Percentiles rank a stretch among this genome's conserved stretches.
Conservation (phyloP, 1,140 invertebrate genomes). For the Brachionus rotundiformis region DNA sequence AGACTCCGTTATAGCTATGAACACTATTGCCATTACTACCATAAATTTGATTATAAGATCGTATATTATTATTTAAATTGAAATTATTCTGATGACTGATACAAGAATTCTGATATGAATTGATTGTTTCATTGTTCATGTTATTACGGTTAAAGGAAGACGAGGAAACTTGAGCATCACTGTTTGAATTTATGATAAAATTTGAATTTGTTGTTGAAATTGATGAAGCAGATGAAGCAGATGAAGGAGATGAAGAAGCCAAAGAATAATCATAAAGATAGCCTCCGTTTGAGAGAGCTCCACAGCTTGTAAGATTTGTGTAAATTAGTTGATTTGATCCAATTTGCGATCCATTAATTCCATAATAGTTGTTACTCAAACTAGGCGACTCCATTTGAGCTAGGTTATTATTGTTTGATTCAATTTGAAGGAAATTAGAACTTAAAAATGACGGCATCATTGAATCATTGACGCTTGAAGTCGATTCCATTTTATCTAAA, state of each 20-base stretch:
- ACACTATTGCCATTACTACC: neutral
- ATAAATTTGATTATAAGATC: neutral
- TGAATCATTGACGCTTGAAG: slow-evolving; percentile 18
- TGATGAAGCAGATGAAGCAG: slow-evolving; percentile 9
- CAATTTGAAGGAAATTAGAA: slow-evolving; percentile 43
- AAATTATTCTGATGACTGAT: neutral
- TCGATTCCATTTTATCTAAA: slow-evolving; percentile 32
- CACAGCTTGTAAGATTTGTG: neutral
- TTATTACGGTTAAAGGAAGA: neutral
- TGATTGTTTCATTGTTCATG: neutral
- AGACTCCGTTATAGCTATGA: neutral
- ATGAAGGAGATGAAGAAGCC: slow-evolving; percentile 15
- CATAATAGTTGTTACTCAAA: neutral
- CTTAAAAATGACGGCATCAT: slow-evolving; percentile 40
- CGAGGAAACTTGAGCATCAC: neutral
- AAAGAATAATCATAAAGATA: neutral
- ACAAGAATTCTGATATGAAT: slow-evolving; percentile 5
- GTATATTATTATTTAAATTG: neutral
- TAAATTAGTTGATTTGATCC: neutral
- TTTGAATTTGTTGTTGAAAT: neutral
- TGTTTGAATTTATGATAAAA: neutral
- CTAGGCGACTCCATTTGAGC: neutral
- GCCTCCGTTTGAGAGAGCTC: neutral
- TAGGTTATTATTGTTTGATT: neutral
- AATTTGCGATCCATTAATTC: neutral